These are phyloP conservation scores for Tiphia femorata DNA, from an alignment of 2,888 invertebrate species.

Conservation along the genomic window DNA sequence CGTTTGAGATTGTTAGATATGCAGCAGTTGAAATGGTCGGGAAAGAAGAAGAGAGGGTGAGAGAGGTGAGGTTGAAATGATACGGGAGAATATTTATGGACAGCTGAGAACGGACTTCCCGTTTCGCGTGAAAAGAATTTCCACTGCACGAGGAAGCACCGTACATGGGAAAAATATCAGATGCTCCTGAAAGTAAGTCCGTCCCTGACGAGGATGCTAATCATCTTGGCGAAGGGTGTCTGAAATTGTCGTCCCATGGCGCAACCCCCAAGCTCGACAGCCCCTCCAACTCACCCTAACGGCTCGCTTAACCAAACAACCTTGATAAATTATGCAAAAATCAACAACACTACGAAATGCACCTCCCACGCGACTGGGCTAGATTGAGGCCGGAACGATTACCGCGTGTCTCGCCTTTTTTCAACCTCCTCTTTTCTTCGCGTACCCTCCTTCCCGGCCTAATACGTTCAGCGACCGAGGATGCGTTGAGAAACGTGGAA, in stretches of 20 bases:
- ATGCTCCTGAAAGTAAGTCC: constrained; percentile 40
- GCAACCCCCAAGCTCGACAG: constrained; percentile 48
- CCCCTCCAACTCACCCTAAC: constrained; percentile 55
- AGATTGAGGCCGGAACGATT: constrained; percentile 17
- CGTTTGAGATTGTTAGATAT: too few relatives aligned
- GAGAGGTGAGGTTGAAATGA: too few relatives aligned
- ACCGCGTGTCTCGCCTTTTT: constrained; percentile 3
- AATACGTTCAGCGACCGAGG: too few relatives aligned
- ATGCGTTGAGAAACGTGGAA: too few relatives aligned
- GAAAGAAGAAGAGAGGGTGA: too few relatives aligned
- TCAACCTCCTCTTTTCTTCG: background rate
- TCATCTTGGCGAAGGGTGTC: constrained; percentile 63
- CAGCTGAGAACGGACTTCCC: too few relatives aligned
- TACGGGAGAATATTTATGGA: too few relatives aligned
- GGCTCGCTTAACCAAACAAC: constrained; percentile 65
- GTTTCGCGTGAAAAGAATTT: too few relatives aligned
- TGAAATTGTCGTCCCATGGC: constrained; percentile 61
- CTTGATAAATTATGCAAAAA: constrained; percentile 68
- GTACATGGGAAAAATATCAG: background rate
- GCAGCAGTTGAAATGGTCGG: too few relatives aligned
- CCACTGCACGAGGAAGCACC: too few relatives aligned
- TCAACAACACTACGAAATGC: constrained; percentile 63
- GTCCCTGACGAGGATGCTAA: constrained; percentile 62
- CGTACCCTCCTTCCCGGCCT: background rate
- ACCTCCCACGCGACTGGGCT: constrained; percentile 39